Conservation (phyloP, 1,140 invertebrate species). For the Physella acuta region DNA sequence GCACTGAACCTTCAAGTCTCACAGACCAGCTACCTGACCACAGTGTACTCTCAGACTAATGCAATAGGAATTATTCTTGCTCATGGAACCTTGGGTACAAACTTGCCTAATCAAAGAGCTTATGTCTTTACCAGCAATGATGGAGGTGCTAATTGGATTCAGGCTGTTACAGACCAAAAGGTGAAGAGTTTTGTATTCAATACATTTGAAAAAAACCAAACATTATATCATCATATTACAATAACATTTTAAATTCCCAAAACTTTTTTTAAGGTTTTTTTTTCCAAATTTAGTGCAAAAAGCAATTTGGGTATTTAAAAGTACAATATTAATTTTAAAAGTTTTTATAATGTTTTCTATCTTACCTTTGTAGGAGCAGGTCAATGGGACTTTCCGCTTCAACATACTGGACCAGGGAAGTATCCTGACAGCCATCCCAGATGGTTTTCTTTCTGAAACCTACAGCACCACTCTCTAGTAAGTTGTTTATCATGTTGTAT, state of each 20-base stretch:
- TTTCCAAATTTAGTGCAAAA: no score
- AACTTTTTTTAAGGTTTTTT: no score
- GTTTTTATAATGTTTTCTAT: no score
- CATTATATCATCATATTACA: no score
- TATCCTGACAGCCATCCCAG: slow-evolving; percentile 76
- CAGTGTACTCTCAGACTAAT: slow-evolving; percentile 78
- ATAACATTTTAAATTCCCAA: no score
- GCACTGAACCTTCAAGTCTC: slow-evolving; percentile 82
- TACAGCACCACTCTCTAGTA: slow-evolving; percentile 71
- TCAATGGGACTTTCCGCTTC: slow-evolving; percentile 79
- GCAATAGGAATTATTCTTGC: slow-evolving; percentile 86
- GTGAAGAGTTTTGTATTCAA: neutral
- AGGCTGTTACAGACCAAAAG: slow-evolving; percentile 60
- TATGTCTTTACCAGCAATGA: slow-evolving; percentile 80
- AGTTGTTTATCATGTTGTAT: slow-evolving; percentile 30
- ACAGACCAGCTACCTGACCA: slow-evolving; percentile 73
- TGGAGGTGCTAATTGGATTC: slow-evolving; percentile 81
- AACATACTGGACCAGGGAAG: slow-evolving; percentile 86
- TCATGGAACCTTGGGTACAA: slow-evolving; percentile 64
- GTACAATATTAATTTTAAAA: no score
- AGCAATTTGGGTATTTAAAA: no score
- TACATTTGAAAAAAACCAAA: no score
- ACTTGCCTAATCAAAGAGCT: slow-evolving; percentile 59
- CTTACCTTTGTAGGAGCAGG: neutral
- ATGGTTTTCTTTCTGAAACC: slow-evolving; percentile 44